These are phyloP conservation scores for Hoplodrina blanda DNA, from an alignment of 2,888 invertebrate species.

Conservation along the genomic window DNA sequence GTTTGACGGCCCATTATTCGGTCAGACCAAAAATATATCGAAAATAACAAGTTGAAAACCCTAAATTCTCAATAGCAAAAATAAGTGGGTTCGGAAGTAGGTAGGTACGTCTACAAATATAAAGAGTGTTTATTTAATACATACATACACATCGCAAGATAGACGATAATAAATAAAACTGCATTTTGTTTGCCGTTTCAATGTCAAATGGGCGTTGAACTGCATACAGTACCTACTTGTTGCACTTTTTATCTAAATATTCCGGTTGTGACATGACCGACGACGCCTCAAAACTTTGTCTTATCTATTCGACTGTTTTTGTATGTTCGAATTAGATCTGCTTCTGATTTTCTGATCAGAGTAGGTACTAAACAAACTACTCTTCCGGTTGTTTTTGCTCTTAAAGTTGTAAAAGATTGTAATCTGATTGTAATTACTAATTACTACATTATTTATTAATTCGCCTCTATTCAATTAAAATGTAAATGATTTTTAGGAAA, in stretches of 20 bases:
- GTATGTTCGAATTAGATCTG: conserved; percentile 3
- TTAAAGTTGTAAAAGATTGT: not conserved
- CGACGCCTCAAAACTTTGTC: conserved; percentile 3
- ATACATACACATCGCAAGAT: conserved; percentile 32
- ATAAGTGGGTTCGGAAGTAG: conserved; percentile 40
- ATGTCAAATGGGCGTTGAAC: conserved; percentile 76
- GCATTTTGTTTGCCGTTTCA: conserved; percentile 68
- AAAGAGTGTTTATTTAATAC: conserved; percentile 28
- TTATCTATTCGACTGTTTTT: conserved; percentile 24
- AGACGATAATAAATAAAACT: conserved; percentile 54
- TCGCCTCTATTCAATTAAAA: not conserved
- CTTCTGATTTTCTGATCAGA: conserved; percentile 16
- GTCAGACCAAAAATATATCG: not conserved
- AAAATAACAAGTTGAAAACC: not conserved
- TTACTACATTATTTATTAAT: not conserved
- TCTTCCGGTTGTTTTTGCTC: conserved; percentile 32
- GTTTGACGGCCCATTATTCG: too few relatives aligned
- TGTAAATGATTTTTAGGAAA: not conserved
- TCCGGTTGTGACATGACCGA: conserved; percentile 47
- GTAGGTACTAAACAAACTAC: not conserved
- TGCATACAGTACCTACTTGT: conserved; percentile 63
- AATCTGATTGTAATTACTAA: not conserved
- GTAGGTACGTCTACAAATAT: conserved; percentile 40
- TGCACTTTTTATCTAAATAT: conserved; percentile 68
- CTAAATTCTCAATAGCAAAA: not conserved